Base-by-base conservation (phyloP, 2,113 vertebrate genomes). In the Mustela nigripes region DNA sequence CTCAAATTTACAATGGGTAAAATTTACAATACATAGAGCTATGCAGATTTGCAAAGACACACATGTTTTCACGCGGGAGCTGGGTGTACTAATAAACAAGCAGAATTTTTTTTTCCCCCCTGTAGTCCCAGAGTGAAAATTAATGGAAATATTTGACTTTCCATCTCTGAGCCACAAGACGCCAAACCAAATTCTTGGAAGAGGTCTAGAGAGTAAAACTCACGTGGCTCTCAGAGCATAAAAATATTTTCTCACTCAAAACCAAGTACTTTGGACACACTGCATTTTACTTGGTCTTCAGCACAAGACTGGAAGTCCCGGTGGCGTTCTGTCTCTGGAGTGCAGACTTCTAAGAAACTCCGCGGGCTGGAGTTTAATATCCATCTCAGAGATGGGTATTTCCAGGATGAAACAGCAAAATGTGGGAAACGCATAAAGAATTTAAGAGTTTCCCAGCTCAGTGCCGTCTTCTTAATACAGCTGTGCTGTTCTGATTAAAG, bases 101-200 rank as follows among this genome's bases (percentile, higher is more conserved):
- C 7, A 42, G 36, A 65, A 4, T 0, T 69, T 69, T 8, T 36
- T 39, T 36, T 69, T 45, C n/a, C 11, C 33, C 31, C 1, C 79
- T 84, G 24, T 79, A 89, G 21, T 96, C 73, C 78, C 79, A 73
- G 71, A 91, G 83, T 67, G 74, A 82, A 93, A 96, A 93, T 94
- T 86, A 93, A 96, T 62, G 71, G 73, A 96, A 94, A 95, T 45
- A 96, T 81, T 16, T 78, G 92, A 95, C 62, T 92, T 91, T 93
- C 62, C 62, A 58, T 93, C 87, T 93, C 24, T 94, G 28, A 84
- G 76, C 36, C 87, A 80, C 84, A 88, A 87, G 62, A 95, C 63
- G 90, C 73, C 95, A 96, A 88, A 90, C 11, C 84, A 65, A 71
- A 95, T 90, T 95, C 94, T 67, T 88, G 63, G 92, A 95, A 92